Evolutionary conservation across 2,888 invertebrate genomes (phyloP).

Genomic region (Hydriomena furcata): DNA sequence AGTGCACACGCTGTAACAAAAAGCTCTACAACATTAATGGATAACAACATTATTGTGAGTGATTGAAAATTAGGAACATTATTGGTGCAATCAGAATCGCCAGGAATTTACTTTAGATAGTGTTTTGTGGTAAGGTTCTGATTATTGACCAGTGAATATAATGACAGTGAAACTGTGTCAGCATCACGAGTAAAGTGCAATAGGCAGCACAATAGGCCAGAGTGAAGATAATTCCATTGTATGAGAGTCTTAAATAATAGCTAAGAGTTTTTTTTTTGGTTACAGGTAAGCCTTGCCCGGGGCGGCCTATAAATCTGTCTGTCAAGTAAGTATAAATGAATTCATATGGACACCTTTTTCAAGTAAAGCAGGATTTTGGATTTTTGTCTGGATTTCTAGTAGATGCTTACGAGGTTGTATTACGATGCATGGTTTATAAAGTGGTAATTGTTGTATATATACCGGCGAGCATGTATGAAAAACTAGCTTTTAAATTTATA

Average conservation of each 20-base stretch:
- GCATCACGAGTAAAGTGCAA: slow-evolving; percentile 30
- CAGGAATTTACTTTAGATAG: no score
- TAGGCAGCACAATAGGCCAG: slow-evolving; percentile 39
- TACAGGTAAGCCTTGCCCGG: slow-evolving; percentile 34
- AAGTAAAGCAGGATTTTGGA: not conserved
- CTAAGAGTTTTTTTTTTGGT: slow-evolving; percentile 31
- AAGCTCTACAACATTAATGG: not conserved
- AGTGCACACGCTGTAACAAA: not conserved
- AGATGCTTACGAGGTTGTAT: no score
- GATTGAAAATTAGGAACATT: no score
- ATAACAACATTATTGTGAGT: no score
- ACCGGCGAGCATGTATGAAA: no score
- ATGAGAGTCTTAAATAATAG: slow-evolving; percentile 36
- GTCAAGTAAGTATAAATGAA: slow-evolving; percentile 28
- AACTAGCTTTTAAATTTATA: no score
- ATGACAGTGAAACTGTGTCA: slow-evolving; percentile 32
- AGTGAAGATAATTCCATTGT: slow-evolving; percentile 39
- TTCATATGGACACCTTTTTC: slow-evolving; percentile 7
- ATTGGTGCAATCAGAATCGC: no score
- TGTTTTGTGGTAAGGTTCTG: slow-evolving; percentile 15
- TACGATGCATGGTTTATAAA: no score
- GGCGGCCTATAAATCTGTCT: slow-evolving; percentile 36
- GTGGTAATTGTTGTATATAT: no score
- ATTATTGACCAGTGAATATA: slow-evolving; percentile 31
- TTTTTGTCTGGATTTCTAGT: no score